phyloP scores from a whole-genome alignment of 2,113 vertebrate genomes.

The Candoia aspera region DNA sequence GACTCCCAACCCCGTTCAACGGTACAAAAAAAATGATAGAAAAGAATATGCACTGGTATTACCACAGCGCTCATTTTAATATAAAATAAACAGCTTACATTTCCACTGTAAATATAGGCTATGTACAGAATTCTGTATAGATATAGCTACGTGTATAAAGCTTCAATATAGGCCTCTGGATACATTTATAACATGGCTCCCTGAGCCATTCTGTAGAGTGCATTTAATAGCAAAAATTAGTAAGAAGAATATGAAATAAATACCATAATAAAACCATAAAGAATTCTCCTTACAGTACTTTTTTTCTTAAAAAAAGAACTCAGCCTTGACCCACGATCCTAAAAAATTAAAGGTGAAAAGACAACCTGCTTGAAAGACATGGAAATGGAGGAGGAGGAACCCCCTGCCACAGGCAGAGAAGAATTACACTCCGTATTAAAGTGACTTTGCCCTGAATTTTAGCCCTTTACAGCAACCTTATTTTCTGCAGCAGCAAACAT shows the following conservation, averaged over 20 bases:
- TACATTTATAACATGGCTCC: conserved; percentile 86
- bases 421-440: conserved; percentile 57
- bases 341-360: conserved; percentile 71
- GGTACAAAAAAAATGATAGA: conserved; percentile 79
- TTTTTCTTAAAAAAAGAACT: conserved; percentile 56
- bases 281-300: conserved; percentile 64
- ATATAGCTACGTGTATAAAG: conserved; percentile 89
- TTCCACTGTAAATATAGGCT: conserved; percentile 88
- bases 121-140: conserved; percentile 84
- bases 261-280: conserved; percentile 77
- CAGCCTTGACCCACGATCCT: conserved; percentile 73
- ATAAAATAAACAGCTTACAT: conserved; percentile 89
- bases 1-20: conserved; percentile 72
- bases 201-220: conserved; percentile 84
- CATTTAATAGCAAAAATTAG: conserved; percentile 80
- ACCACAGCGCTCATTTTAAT: conserved; percentile 84
- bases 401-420: conserved; percentile 74
- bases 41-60: conserved; percentile 76
- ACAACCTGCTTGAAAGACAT: conserved; percentile 67
- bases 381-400: conserved; percentile 61
- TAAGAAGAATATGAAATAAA: conserved; percentile 80
- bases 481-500: conserved; percentile 92
- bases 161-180: conserved; percentile 84
- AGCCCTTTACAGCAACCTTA: conserved; percentile 92
- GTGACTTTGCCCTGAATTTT: conserved; percentile 63